Evolutionary conservation across 2,797 vertebrate species (phyloP).

Genomic region (Phataginus tetradactyla): DNA sequence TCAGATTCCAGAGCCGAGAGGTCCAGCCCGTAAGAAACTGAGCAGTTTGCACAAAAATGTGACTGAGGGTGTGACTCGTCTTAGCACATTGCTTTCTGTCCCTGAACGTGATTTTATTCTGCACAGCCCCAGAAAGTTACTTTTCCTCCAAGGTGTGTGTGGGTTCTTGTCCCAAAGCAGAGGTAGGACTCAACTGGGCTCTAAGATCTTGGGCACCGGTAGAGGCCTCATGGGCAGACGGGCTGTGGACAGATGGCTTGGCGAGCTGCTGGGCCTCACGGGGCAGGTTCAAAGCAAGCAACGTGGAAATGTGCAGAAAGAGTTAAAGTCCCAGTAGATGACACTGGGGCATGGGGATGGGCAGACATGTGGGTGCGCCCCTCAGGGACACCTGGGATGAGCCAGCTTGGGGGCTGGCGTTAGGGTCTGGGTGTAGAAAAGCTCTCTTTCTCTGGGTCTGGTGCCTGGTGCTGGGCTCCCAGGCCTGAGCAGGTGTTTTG

Average conservation of each 20-base stretch:
- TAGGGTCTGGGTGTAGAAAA: no score
- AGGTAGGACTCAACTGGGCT: neutral
- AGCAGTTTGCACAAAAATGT: no score
- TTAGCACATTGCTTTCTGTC: neutral
- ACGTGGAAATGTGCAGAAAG: neutral
- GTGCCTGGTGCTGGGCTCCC: no score
- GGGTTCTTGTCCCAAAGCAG: neutral
- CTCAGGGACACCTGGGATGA: neutral
- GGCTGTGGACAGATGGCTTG: no score
- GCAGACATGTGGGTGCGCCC: rapidly evolving
- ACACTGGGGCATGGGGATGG: rapidly evolving
- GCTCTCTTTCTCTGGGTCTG: neutral
- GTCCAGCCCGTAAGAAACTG: no score
- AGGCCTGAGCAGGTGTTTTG: rapidly evolving
- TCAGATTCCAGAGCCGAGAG: neutral
- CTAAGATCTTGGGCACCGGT: neutral
- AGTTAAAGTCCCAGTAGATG: neutral
- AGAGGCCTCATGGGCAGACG: neutral
- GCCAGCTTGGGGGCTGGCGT: neutral
- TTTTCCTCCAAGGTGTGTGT: no score
- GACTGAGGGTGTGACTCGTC: neutral
- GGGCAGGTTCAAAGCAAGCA: neutral
- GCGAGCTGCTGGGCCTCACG: rapidly evolving
- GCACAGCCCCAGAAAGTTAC: neutral
- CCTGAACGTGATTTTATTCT: no score